Evolutionary conservation across 1,140 invertebrate genomes (phyloP).

Genomic region (Eumaeus atala): DNA sequence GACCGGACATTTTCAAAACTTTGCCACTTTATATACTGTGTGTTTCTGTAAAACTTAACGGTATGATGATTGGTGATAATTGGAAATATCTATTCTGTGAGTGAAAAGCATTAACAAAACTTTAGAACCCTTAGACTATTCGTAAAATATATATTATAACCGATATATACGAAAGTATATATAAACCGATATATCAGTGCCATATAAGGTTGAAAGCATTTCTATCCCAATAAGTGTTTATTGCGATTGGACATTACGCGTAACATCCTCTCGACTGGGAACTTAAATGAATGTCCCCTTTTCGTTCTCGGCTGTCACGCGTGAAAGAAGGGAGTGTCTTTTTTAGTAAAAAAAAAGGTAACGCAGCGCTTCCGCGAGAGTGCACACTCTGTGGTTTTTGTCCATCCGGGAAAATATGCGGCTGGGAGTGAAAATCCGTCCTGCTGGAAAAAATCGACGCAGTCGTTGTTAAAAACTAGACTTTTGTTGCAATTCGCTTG

Average conservation of each 20-base stretch:
- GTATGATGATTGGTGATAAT: too few species aligned
- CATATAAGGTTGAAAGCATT: neutral
- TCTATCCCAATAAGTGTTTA: slow-evolving; percentile 1
- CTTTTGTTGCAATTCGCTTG: neutral
- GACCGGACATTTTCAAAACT: too few species aligned
- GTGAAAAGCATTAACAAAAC: too few species aligned
- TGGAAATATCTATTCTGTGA: too few species aligned
- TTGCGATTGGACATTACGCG: neutral
- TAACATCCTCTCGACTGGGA: neutral
- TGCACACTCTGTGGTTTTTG: slow-evolving; percentile 7
- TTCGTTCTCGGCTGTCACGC: slow-evolving; percentile 5
- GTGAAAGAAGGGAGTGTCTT: slow-evolving; percentile 1
- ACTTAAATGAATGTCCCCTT: neutral
- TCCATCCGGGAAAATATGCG: slow-evolving; percentile 7
- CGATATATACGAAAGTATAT: too few species aligned
- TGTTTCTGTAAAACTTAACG: too few species aligned
- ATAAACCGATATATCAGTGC: too few species aligned
- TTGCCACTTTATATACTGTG: too few species aligned
- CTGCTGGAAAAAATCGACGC: slow-evolving; percentile 5
- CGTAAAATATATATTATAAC: too few species aligned
- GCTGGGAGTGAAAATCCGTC: slow-evolving; percentile 8
- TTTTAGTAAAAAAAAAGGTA: slow-evolving; percentile 7
- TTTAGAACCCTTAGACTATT: too few species aligned
- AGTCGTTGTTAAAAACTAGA: slow-evolving; percentile 3
- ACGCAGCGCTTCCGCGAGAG: neutral